Percentiles rank a stretch among this genome's conserved stretches.
These are phyloP conservation scores for Microctenopoma steveboyesi DNA, from an alignment of 2,797 vertebrate species.

Conservation along the genomic window DNA sequence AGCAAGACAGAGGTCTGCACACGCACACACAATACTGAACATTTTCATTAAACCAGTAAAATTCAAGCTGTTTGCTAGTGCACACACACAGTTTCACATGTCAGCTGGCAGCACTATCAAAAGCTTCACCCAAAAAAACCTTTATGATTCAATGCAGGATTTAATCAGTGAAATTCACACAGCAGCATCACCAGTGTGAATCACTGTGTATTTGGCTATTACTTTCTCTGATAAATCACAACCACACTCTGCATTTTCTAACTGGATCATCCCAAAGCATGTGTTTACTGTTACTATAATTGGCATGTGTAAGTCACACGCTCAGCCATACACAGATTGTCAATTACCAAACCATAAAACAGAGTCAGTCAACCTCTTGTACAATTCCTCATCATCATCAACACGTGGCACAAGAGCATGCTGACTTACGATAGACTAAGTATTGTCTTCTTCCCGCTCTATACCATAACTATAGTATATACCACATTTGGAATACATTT, in stretches of 20 bases:
- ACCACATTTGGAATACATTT: no score
- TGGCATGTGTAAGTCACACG: constrained; percentile 1
- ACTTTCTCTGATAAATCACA: constrained; percentile 15
- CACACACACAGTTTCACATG: not conserved
- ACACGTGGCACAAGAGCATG: not conserved
- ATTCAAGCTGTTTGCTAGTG: constrained; percentile 7
- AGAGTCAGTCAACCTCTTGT: not conserved
- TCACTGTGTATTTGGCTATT: constrained; percentile 31
- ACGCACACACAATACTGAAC: not conserved
- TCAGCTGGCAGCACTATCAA: constrained; percentile 1
- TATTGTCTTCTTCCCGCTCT: not conserved
- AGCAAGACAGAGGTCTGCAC: constrained; percentile 20
- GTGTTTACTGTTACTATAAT: not conserved
- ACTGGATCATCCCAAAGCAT: constrained; percentile 7
- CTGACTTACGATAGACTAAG: not conserved
- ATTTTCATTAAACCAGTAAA: constrained; percentile 11
- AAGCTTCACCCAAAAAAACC: not conserved
- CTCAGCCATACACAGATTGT: not conserved
- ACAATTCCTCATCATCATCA: not conserved
- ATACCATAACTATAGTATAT: no score
- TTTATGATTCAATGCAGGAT: not conserved
- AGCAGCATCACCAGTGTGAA: not conserved
- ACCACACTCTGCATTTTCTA: constrained; percentile 21
- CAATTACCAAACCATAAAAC: constrained; percentile 9
- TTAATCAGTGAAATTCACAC: constrained; percentile 20